Conservation (phyloP, 2,797 vertebrate species). For the Eutrigla gurnardus region DNA sequence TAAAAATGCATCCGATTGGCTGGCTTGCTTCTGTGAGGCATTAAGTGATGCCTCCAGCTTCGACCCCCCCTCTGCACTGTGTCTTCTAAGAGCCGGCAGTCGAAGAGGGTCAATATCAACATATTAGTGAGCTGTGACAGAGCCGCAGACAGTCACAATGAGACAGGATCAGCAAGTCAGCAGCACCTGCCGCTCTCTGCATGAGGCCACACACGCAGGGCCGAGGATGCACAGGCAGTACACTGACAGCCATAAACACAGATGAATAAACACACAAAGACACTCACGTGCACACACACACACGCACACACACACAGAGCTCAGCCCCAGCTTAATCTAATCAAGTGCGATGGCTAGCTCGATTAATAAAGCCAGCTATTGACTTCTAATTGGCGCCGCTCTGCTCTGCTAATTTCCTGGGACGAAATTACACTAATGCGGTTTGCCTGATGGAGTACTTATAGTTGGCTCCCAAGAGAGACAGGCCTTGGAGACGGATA, state of each 20-base stretch:
- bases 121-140: slow-evolving; percentile 82
- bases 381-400: slow-evolving; percentile 91
- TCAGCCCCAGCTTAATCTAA: slow-evolving; percentile 85
- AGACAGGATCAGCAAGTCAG: slow-evolving; percentile 86
- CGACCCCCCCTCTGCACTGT: slow-evolving; percentile 38
- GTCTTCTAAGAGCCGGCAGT: slow-evolving; percentile 70
- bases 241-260: slow-evolving; percentile 32
- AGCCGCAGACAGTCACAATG: slow-evolving; percentile 84
- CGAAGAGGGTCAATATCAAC: slow-evolving; percentile 82
- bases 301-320: slow-evolving; percentile 55
- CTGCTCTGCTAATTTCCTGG: slow-evolving; percentile 90
- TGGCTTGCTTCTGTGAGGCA: slow-evolving; percentile 46
- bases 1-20: slow-evolving; percentile 60
- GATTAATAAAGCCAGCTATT: slow-evolving; percentile 92
- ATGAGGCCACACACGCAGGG: slow-evolving; percentile 30
- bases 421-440: slow-evolving; percentile 90
- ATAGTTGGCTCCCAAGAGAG: slow-evolving; percentile 85
- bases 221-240: slow-evolving; percentile 33
- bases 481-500: slow-evolving; percentile 78
- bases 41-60: slow-evolving; percentile 55
- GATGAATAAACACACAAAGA: slow-evolving; percentile 64
- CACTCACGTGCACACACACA: slow-evolving; percentile 16
- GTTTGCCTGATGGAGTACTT: slow-evolving; percentile 90
- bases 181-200: slow-evolving; percentile 78
- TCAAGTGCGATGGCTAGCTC: slow-evolving; percentile 89